phyloP scores from a whole-genome alignment of 2,888 invertebrate genomes.

The Clepsis dumicolana region DNA sequence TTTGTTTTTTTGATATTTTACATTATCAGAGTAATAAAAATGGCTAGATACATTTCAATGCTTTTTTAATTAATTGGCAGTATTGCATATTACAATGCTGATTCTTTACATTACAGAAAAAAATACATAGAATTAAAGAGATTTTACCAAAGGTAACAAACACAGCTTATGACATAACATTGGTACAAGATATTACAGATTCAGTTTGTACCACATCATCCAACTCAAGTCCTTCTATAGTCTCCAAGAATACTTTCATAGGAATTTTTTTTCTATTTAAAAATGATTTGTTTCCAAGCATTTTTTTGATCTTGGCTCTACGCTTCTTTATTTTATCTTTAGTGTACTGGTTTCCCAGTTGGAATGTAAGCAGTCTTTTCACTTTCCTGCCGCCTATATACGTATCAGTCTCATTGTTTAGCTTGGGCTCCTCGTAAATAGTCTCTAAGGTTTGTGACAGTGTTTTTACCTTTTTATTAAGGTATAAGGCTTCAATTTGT shows the following conservation, averaged over 20 bases:
- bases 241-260: conserved; percentile 85
- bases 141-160: conserved; percentile 59
- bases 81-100: conserved; percentile 13
- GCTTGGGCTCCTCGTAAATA: conserved; percentile 87
- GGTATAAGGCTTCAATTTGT: conserved; percentile 84
- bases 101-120: conserved; percentile 17
- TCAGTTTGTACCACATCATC: conserved; percentile 74
- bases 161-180: conserved; percentile 48
- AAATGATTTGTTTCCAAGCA: conserved; percentile 82
- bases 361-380: conserved; percentile 86
- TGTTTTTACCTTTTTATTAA: conserved; percentile 84
- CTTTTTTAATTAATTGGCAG: conserved; percentile 25
- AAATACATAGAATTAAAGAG: conserved; percentile 31
- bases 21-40: neutral
- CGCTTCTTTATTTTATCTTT: conserved; percentile 87
- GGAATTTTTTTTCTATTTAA: conserved; percentile 82
- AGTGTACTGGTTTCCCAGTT: conserved; percentile 77
- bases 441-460: conserved; percentile 86
- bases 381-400: conserved; percentile 84
- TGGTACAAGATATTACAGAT: conserved; percentile 55
- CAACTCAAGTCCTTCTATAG: conserved; percentile 81
- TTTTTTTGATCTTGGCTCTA: conserved; percentile 85
- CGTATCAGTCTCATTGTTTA: conserved; percentile 69
- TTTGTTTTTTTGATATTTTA: neutral
- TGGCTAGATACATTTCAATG: neutral